phyloP scores from a whole-genome alignment of 1,140 invertebrate species.

The Diorhabda carinulata region DNA sequence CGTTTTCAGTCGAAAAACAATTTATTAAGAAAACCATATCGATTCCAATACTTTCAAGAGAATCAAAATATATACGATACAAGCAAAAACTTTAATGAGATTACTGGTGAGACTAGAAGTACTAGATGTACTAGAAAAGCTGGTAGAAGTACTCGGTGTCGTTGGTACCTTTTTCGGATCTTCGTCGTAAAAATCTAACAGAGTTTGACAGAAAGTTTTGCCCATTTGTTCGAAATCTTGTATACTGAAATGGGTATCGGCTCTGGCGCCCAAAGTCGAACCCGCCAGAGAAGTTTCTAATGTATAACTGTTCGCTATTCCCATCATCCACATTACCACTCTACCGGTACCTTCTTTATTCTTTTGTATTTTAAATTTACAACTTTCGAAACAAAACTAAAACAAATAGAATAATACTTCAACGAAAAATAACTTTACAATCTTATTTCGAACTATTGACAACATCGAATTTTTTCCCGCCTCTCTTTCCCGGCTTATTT shows the following conservation, averaged over 20 bases:
- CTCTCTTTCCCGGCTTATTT: too few species aligned
- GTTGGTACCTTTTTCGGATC: conserved; percentile 72
- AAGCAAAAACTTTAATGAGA: too few species aligned
- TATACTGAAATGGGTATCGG: conserved; percentile 80
- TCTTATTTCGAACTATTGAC: too few species aligned
- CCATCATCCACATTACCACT: conserved; percentile 91
- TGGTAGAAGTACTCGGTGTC: neutral
- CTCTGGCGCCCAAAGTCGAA: conserved; percentile 71
- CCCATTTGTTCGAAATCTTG: conserved; percentile 81
- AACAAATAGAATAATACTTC: conserved; percentile 40
- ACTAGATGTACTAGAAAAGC: neutral
- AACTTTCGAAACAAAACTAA: conserved; percentile 89
- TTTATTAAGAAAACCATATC: neutral
- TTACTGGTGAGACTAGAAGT: neutral
- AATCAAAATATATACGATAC: too few species aligned
- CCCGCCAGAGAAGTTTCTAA: conserved; percentile 93
- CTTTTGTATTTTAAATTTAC: conserved; percentile 89
- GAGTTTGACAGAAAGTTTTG: conserved; percentile 85
- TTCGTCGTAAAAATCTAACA: conserved; percentile 86
- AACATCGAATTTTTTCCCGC: too few species aligned
- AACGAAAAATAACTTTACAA: too few species aligned
- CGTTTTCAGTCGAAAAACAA: conserved; percentile 7
- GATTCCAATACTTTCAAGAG: neutral
- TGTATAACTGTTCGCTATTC: conserved; percentile 89
- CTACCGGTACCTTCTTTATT: conserved; percentile 90